These are phyloP conservation scores for Trachelipus rathkii DNA, from an alignment of 1,140 invertebrate species.

Conservation along the genomic window DNA sequence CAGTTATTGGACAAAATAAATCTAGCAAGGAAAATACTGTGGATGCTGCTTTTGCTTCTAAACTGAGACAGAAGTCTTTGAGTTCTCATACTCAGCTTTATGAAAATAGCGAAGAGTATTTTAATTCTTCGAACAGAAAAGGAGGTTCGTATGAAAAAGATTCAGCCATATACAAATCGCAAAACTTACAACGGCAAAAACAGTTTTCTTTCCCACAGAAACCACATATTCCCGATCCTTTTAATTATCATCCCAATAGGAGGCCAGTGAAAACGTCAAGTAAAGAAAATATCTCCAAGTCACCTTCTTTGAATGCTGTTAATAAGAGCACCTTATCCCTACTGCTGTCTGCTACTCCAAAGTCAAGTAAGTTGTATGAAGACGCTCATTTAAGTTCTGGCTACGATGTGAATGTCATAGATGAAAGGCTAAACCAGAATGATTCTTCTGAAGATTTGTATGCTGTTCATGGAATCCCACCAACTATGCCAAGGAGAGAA, in stretches of 20 bases:
- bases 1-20: too few species aligned
- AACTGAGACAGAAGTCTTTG: not conserved
- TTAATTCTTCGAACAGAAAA: not conserved
- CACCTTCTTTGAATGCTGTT: not conserved
- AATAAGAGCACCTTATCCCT: not conserved
- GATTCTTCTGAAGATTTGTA: constrained; percentile 22
- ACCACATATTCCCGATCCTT: not conserved
- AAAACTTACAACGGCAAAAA: not conserved
- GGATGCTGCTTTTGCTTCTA: not conserved
- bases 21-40: too few species aligned
- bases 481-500: constrained; percentile 14
- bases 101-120: not conserved
- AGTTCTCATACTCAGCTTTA: not conserved
- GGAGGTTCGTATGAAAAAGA: not conserved
- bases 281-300: not conserved
- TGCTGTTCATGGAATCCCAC: constrained; percentile 27
- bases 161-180: not conserved
- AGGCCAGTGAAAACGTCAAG: not conserved
- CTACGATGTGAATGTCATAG: not conserved
- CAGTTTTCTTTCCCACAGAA: not conserved
- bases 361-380: not conserved
- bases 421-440: not conserved
- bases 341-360: not conserved
- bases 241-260: not conserved
- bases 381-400: not conserved